A percentile compares a stretch with the other conserved stretches of the same genome.
phyloP scores from a whole-genome alignment of 2,888 invertebrate genomes.

The Drosophila antonietae region DNA sequence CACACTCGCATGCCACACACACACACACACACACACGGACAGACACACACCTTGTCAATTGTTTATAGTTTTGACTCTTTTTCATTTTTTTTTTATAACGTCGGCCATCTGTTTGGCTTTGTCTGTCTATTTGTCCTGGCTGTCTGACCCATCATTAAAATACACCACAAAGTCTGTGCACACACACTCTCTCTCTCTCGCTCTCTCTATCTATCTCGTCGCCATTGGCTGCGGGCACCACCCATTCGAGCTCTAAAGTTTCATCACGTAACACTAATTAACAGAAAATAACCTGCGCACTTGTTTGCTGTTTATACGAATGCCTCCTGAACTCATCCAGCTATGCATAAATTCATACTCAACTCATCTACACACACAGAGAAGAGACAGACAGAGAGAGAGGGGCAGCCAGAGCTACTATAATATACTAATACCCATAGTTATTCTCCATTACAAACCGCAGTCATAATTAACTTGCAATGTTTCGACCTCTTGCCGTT shows the following conservation, averaged over 20 bases:
- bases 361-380: slow-evolving; percentile 15
- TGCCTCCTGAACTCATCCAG: slow-evolving; percentile 45
- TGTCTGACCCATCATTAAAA: slow-evolving; percentile 46
- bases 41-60: slow-evolving; percentile 47
- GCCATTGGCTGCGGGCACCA: slow-evolving; percentile 48
- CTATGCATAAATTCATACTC: slow-evolving; percentile 31
- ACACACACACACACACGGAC: slow-evolving; percentile 10
- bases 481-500: slow-evolving; percentile 39
- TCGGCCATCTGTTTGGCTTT: slow-evolving; percentile 19
- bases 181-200: neutral
- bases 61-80: slow-evolving; percentile 42
- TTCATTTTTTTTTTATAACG: slow-evolving; percentile 21
- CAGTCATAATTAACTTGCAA: slow-evolving; percentile 77
- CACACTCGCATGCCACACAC: slow-evolving; percentile 34
- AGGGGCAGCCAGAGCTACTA: neutral
- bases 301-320: slow-evolving; percentile 57
- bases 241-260: slow-evolving; percentile 62
- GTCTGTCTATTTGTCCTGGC: slow-evolving; percentile 10
- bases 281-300: slow-evolving; percentile 76
- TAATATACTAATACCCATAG: slow-evolving; percentile 8
- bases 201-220: neutral
- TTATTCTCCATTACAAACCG: slow-evolving; percentile 51
- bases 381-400: neutral
- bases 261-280: slow-evolving; percentile 79
- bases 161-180: slow-evolving; percentile 38